Conservation (phyloP, 2,113 vertebrate genomes). For the Nothocercus julius region DNA sequence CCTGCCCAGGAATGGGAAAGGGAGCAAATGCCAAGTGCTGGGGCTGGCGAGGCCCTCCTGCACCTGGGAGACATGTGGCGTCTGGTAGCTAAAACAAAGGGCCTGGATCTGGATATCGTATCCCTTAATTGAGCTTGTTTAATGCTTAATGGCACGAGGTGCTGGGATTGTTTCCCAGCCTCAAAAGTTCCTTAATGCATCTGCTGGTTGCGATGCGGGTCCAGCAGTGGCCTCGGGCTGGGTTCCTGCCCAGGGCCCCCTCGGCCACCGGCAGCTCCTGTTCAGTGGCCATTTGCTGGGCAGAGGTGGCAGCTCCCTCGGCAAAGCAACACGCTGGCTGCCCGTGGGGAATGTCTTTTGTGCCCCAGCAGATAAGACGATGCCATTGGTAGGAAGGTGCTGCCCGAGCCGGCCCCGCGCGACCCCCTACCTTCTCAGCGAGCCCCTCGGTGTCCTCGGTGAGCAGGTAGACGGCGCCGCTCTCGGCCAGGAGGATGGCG, state of each 20-base stretch:
- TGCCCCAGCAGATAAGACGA: background rate
- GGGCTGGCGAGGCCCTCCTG: background rate
- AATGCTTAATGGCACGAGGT: background rate
- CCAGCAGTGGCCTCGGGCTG: too few species aligned
- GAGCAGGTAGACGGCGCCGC: conserved; percentile 68
- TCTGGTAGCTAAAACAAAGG: background rate
- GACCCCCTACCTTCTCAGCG: conserved; percentile 77
- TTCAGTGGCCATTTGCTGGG: too few species aligned
- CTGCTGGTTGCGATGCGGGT: background rate
- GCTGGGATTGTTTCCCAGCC: background rate
- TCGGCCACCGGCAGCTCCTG: background rate
- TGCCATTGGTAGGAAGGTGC: too few species aligned
- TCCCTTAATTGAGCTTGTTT: background rate
- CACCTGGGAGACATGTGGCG: background rate
- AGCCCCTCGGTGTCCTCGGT: conserved; percentile 77
- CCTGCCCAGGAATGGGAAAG: too few species aligned
- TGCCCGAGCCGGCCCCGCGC: background rate
- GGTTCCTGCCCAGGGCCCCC: too few species aligned
- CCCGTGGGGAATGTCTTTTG: background rate
- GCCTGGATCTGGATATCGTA: background rate
- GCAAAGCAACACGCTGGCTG: too few species aligned
- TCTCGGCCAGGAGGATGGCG: conserved; percentile 76
- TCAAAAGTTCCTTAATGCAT: background rate
- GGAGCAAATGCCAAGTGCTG: background rate
- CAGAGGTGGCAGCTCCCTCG: background rate